Evolutionary conservation across 2,797 vertebrate genomes (phyloP).

Genomic region (Sebastes hubbsi): DNA sequence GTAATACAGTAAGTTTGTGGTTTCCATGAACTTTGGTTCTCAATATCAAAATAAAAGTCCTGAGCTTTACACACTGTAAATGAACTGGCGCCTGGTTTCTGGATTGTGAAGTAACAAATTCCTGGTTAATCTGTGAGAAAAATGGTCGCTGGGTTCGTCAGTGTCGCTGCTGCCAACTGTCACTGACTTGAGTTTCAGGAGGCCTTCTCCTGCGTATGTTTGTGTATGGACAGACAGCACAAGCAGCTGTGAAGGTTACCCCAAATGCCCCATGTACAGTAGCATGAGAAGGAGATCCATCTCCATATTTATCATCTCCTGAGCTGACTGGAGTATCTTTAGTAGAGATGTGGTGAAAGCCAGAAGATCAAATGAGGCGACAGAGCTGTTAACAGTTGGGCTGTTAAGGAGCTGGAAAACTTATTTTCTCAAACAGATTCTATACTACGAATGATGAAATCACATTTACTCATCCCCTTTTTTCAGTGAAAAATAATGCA

Average conservation of each 20-base stretch:
- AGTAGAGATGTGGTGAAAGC: background rate
- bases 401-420: background rate
- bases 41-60: background rate
- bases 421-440: background rate
- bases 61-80: conserved; percentile 3
- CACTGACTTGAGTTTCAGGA: conserved; percentile 18
- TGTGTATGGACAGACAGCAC: background rate
- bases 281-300: background rate
- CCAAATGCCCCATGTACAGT: background rate
- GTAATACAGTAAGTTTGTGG: background rate
- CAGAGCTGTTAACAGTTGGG: background rate
- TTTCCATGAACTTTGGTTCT: background rate
- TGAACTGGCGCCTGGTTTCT: background rate
- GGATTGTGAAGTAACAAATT: conserved; percentile 1
- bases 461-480: background rate
- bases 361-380: background rate
- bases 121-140: conserved; percentile 16
- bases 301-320: background rate
- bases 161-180: conserved; percentile 1
- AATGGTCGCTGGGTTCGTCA: background rate
- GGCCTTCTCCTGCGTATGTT: background rate
- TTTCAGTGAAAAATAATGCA: background rate
- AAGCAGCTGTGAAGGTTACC: conserved; percentile 6
- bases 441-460: background rate
- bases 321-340: background rate